These are phyloP conservation scores for Catocala sponsa DNA, from an alignment of 2,888 invertebrate genomes.

Conservation along the genomic window DNA sequence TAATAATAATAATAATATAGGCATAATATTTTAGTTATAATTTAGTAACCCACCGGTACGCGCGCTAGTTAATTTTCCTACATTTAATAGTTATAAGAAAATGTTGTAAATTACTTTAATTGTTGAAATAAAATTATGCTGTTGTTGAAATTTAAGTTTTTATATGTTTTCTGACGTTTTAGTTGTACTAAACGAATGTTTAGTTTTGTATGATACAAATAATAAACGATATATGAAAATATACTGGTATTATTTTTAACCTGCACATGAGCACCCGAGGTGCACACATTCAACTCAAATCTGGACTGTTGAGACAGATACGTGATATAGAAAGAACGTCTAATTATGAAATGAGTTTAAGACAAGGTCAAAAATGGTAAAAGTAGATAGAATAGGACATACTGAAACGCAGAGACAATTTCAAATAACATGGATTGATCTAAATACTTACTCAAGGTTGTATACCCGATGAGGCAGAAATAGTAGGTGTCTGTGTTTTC, in stretches of 20 bases:
- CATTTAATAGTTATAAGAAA: slow-evolving; percentile 28
- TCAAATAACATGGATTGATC: no score
- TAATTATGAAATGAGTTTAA: no score
- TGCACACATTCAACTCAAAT: no score
- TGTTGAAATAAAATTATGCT: slow-evolving; percentile 61
- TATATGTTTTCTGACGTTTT: slow-evolving; percentile 52
- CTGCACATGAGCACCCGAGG: neutral
- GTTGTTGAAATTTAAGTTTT: slow-evolving; percentile 65
- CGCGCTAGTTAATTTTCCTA: slow-evolving; percentile 23
- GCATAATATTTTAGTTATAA: slow-evolving; percentile 3
- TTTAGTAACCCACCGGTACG: slow-evolving; percentile 37
- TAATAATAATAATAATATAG: neutral
- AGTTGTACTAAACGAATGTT: slow-evolving; percentile 49
- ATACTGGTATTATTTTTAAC: neutral
- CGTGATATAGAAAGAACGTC: no score
- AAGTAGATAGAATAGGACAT: no score
- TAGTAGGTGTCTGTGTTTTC: no score
- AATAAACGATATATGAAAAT: slow-evolving; percentile 45
- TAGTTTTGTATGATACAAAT: slow-evolving; percentile 50
- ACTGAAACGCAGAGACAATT: no score
- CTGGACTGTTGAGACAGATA: no score
- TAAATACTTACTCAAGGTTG: no score
- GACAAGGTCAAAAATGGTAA: no score
- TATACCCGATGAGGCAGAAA: no score
- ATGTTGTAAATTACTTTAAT: slow-evolving; percentile 51